phyloP scores from a whole-genome alignment of 35 echinoderm and acorn worm genomes.

The Lytechinus variegatus region DNA sequence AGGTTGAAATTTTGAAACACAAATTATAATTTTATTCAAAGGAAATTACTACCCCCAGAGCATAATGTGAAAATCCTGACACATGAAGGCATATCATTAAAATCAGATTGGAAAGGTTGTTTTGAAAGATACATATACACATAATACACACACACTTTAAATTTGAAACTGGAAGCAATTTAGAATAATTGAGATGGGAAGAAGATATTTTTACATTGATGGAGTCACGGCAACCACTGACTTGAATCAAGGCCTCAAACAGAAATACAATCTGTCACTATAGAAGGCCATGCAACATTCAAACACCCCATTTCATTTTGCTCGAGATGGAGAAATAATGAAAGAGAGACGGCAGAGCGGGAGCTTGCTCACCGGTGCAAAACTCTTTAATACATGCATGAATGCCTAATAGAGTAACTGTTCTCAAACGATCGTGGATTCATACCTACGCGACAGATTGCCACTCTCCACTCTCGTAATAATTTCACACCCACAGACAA shows the following conservation, averaged over 20 bases:
- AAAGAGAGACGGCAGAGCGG: background rate
- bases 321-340: background rate
- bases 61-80: background rate
- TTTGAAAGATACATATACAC: background rate
- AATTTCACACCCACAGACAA: conserved; percentile 42
- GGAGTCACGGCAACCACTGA: background rate
- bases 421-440: conserved; percentile 8
- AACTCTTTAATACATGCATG: conserved; percentile 30
- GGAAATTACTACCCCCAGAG: background rate
- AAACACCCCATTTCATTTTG: conserved; percentile 19
- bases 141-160: background rate
- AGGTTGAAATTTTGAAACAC: background rate
- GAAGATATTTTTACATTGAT: background rate
- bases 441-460: conserved; percentile 32
- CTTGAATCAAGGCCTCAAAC: background rate
- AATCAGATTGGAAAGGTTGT: background rate
- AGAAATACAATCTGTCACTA: background rate
- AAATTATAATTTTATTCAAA: background rate
- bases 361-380: background rate
- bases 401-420: conserved; percentile 34
- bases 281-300: conserved; percentile 34
- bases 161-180: background rate
- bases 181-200: background rate
- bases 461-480: conserved; percentile 33
- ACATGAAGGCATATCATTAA: background rate